Evolutionary conservation across 1,140 invertebrate species (phyloP), one percentile per base, ranked within the genome.

Genomic region (Hyles vespertilio): DNA sequence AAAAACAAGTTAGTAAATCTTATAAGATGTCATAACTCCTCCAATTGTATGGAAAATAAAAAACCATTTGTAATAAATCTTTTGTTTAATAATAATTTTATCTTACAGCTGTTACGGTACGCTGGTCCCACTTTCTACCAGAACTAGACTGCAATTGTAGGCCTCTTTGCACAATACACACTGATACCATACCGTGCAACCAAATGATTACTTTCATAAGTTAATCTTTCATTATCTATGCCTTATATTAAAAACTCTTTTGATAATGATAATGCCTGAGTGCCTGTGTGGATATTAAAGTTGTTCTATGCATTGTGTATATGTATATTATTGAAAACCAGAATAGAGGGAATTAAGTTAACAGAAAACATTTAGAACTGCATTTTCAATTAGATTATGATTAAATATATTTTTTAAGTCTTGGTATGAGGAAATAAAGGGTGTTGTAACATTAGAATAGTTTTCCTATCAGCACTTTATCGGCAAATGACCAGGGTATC

Each of bases 401-500:
- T 22, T 22, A 22, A 40, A 5, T 40, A 40, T 8, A 40, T 5
- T 40, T 2, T 40, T 5, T 5, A 2, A 40, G 36, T 40, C 8
- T 40, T 40, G 8, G 36, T 5, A 40, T 40, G 8, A 40, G 1
- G 36, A 8, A 5, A 5, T 40, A 22, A 22, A 22, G 22, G 22
- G 22, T 2, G 8, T 40, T 40, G 8, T 8, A 5, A 40, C 8
- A 40, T 8, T 58, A 52, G 46, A 36, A 11, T 22, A 51, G 58
- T 59, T 53, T 49, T 11, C 34, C 43, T 36, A 53, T 32, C 32
- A 48, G 8, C 51, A 45, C 33, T 12, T 10, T 51, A 53, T 36
- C 3, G 54, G 51, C 10, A 45, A n/a, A 40, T 69, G 74, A 79
- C 74, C 72, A 67, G 67, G 70, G 67, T 67, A 77, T 60, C 58